phyloP scores from a whole-genome alignment of 2,797 vertebrate genomes.

The Bucorvus abyssinicus region DNA sequence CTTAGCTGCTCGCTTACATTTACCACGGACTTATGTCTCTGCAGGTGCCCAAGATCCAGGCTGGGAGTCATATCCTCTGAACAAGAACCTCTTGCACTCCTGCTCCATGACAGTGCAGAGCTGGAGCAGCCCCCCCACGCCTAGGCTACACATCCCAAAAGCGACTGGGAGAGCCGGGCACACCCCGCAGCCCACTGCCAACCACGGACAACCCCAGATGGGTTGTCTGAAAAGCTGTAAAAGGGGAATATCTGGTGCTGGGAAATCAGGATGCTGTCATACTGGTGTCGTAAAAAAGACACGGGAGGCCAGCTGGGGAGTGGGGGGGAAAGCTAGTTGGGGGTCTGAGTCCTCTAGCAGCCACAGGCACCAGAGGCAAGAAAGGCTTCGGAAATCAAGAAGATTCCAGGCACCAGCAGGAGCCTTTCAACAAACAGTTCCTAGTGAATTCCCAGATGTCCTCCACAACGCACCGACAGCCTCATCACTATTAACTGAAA shows the following conservation, averaged over 20 bases:
- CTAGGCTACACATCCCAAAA: rapidly evolving
- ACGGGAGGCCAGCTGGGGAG: neutral
- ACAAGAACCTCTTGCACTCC: neutral
- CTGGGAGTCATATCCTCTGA: neutral
- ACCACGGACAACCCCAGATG: neutral
- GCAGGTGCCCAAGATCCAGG: neutral
- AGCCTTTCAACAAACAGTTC: neutral
- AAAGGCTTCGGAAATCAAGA: neutral
- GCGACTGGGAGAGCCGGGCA: neutral
- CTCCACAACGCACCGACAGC: rapidly evolving
- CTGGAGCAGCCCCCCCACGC: rapidly evolving
- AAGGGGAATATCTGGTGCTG: rapidly evolving
- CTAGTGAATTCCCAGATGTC: neutral
- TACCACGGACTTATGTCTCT: neutral
- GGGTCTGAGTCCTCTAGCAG: neutral
- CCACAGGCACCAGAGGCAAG: rapidly evolving
- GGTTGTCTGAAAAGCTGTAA: neutral
- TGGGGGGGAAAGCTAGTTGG: rapidly evolving
- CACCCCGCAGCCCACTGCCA: neutral
- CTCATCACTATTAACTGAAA: neutral
- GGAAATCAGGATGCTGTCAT: neutral
- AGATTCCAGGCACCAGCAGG: neutral
- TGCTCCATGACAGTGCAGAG: neutral
- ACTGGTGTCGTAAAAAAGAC: neutral
- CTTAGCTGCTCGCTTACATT: neutral